Percentiles rank a stretch among this genome's conserved stretches.
phyloP scores from a whole-genome alignment of 2,113 vertebrate species.

The Myrmecophaga tridactyla region DNA sequence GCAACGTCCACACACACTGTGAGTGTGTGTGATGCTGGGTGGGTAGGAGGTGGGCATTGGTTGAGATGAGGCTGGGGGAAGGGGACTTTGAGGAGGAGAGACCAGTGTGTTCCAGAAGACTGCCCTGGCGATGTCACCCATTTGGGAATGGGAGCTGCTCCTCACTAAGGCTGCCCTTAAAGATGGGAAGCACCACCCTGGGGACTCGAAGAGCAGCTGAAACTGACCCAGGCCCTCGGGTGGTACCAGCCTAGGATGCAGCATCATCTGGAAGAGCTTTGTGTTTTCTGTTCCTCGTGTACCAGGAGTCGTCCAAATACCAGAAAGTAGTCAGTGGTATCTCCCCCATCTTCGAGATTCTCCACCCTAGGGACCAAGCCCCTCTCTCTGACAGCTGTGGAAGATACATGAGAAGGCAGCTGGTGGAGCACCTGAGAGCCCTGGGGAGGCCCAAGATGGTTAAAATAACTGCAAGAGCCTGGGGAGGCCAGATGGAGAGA shows the following conservation, averaged over 20 bases:
- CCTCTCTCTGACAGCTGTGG: background rate
- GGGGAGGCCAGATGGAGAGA: background rate
- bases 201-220: background rate
- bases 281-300: background rate
- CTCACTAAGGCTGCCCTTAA: background rate
- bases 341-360: background rate
- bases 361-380: background rate
- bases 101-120: background rate
- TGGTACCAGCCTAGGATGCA: background rate
- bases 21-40: background rate
- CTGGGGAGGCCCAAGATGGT: background rate
- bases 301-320: background rate
- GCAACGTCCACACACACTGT: accelerated
- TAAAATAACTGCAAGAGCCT: background rate
- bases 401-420: background rate
- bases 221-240: background rate
- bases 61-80: background rate
- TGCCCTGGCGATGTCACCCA: too few species aligned
- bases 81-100: background rate
- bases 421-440: background rate
- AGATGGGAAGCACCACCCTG: too few species aligned
- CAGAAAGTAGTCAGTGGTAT: background rate
- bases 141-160: background rate
- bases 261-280: background rate
- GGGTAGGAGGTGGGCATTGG: background rate